Evolutionary conservation across 1,140 invertebrate genomes (phyloP), one percentile per base, ranked within the genome.

Genomic region (Chionoecetes opilio): DNA sequence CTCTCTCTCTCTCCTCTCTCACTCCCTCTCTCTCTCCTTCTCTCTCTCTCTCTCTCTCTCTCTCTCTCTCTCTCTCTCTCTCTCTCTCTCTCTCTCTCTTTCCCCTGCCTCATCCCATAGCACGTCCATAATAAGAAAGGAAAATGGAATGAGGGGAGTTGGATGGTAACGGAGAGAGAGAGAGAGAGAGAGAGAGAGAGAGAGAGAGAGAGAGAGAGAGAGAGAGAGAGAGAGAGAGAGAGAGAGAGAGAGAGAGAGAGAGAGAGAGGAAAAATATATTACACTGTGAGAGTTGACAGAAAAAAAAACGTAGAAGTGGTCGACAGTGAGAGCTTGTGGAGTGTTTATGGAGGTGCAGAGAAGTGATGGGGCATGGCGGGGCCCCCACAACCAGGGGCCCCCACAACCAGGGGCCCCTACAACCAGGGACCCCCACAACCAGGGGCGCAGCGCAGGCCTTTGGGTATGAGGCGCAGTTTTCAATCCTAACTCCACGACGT

Each of bases 131-230:
- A n/a, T n/a, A 75, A 26, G 63, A 8, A 26, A 21, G 29, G 11
- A 26, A n/a, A 38, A 21, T 29, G 32, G 37, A 26, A 87, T 11
- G 26, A 32, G n/a, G 85, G 37, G 85, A 31, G 85, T 34, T 2
- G 37, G 26, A 85, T 11, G 11, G 26, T 8, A n/a, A 85, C 14
- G 21, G 82, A 84, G 3, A 84, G 82, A 84, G 82, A 21, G 82
- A 84, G 82, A 84, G 3, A 84, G 82, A 84, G 3, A 3, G 82
- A 84, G 82, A 84, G 82, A 84, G 82, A 84, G 82, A 84, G 82
- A 84, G 82, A 84, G 82, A 84, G 82, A 84, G 82, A 84, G 82
- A 84, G 82, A 84, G 82, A 84, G 82, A 84, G 82, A 84, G 82
- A 29, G 82, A 29, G 38, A 41, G 38, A 41, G 38, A 41, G 38